Evolutionary conservation across 2,888 invertebrate genomes (phyloP).

Genomic region (Lysandra bellargus): DNA sequence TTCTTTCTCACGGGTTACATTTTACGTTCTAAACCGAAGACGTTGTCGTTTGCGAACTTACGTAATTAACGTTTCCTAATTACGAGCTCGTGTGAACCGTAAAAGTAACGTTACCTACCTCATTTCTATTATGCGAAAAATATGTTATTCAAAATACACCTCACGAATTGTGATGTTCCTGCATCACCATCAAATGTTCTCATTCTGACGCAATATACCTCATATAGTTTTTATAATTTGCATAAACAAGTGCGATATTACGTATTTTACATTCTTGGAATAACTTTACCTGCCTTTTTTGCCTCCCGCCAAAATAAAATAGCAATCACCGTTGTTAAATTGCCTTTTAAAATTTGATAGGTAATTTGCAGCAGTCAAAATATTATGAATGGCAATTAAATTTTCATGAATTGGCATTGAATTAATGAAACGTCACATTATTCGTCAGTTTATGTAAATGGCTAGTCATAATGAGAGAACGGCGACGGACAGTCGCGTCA

Average conservation of each 20-base stretch:
- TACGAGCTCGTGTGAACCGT: constrained; percentile 8
- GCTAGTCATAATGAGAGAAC: constrained; percentile 39
- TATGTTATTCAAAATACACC: constrained; percentile 16
- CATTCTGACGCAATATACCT: neutral
- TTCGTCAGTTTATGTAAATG: neutral
- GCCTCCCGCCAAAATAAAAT: constrained; percentile 28
- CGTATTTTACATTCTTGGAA: neutral
- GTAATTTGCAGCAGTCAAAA: neutral
- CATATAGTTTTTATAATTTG: neutral
- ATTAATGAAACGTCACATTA: neutral
- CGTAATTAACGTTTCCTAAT: constrained; percentile 19
- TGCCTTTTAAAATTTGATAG: neutral
- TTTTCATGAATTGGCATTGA: neutral
- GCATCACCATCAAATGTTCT: neutral
- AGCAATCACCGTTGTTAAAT: constrained; percentile 30
- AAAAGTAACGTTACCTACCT: constrained; percentile 12
- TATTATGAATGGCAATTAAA: neutral
- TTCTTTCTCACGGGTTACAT: constrained; percentile 8
- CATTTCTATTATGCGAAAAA: neutral
- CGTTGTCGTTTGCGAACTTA: neutral
- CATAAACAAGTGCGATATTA: neutral
- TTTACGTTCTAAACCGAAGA: constrained; percentile 1
- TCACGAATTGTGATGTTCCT: neutral
- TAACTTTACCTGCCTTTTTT: neutral
- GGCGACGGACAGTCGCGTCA: constrained; percentile 63